Evolutionary conservation across 2,888 invertebrate genomes (phyloP).

Genomic region (Coenonympha glycerion): DNA sequence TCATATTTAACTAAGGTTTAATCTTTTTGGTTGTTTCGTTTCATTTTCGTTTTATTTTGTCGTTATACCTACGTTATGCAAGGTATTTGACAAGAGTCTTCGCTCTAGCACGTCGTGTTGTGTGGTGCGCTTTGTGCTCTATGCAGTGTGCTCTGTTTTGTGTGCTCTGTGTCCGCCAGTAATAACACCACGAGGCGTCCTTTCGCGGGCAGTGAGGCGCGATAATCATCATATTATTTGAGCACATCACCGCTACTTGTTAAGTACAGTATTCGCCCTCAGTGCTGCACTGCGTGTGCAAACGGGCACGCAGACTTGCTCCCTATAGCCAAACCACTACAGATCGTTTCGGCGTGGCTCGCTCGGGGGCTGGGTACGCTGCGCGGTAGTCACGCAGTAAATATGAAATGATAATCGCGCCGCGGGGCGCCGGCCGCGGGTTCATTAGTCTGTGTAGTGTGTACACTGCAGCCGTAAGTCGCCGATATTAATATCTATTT

Average conservation of each 20-base stretch:
- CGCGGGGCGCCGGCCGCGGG: conserved; percentile 12
- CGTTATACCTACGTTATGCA: too few species aligned
- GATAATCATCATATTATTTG: conserved; percentile 9
- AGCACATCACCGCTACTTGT: neutral
- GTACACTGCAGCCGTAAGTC: neutral
- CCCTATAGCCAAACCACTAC: neutral
- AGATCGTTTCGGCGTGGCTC: conserved; percentile 1
- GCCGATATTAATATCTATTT: conserved; percentile 3
- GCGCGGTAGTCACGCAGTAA: conserved; percentile 10
- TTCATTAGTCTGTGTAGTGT: conserved; percentile 4
- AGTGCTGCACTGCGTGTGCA: neutral
- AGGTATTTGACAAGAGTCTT: too few species aligned
- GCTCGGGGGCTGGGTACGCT: neutral
- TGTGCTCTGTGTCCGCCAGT: neutral
- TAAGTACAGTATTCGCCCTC: too few species aligned
- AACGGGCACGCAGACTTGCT: neutral
- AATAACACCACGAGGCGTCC: neutral
- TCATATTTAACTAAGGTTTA: too few species aligned
- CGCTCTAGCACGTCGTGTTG: too few species aligned
- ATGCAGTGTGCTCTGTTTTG: too few species aligned
- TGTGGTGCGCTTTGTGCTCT: neutral
- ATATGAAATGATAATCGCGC: neutral
- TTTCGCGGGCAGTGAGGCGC: neutral
- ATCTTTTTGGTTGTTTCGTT: too few species aligned
- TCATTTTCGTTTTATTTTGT: too few species aligned